A percentile compares a stretch with the other conserved stretches of the same genome.
Conservation (phyloP, 2,113 vertebrate species). For the Sinocyclocheilus anophthalmus region DNA sequence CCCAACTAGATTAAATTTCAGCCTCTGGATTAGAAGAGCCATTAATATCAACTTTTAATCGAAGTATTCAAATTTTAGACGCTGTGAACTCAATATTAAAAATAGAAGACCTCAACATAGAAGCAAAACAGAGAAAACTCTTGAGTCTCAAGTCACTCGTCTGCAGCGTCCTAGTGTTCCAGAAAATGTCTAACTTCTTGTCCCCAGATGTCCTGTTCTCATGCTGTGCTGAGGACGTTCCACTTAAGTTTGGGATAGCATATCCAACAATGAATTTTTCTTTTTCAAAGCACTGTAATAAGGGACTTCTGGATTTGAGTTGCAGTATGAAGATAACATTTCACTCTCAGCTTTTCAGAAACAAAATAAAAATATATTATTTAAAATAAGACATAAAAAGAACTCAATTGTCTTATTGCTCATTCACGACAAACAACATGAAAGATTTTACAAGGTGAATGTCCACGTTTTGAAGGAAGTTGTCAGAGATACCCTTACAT, state of each 20-base stretch:
- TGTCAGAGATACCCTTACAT: background rate
- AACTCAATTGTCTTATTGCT: no score
- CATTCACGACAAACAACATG: background rate
- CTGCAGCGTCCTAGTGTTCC: constrained; percentile 35
- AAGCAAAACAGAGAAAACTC: constrained; percentile 20
- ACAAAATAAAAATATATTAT: no score
- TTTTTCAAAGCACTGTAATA: background rate
- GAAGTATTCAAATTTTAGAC: background rate
- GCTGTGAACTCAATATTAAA: constrained; percentile 27
- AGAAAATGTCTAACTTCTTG: constrained; percentile 29
- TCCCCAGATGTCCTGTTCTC: background rate
- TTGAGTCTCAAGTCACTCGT: constrained; percentile 5
- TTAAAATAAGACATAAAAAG: no score
- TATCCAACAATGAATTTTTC: background rate
- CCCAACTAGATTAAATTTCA: background rate
- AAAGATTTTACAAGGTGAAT: background rate
- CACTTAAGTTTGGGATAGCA: background rate
- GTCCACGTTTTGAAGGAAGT: background rate
- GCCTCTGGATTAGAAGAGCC: background rate
- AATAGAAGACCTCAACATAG: constrained; percentile 9
- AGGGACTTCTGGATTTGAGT: background rate
- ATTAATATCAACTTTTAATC: constrained; percentile 17
- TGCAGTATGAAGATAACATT: no score
- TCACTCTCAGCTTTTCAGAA: no score
- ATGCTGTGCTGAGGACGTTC: constrained; percentile 19